These are phyloP conservation scores for Scaptodrosophila latifasciaeformis DNA, from an alignment of 2,888 invertebrate genomes.

Conservation along the genomic window DNA sequence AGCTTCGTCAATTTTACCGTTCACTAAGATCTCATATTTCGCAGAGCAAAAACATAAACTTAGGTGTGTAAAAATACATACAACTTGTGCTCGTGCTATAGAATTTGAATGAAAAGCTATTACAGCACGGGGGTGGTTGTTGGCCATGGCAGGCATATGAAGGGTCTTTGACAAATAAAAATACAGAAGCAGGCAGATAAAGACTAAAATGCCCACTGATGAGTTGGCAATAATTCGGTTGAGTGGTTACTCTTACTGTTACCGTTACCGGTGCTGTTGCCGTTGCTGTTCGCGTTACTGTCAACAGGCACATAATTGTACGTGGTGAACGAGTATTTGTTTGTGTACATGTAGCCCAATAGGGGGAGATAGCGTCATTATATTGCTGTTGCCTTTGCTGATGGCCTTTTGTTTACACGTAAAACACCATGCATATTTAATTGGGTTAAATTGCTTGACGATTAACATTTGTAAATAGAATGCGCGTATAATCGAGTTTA, in stretches of 20 bases:
- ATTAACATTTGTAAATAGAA: conserved; percentile 60
- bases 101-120: conserved; percentile 38
- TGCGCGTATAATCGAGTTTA: conserved; percentile 61
- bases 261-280: too few species aligned
- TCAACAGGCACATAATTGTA: conserved; percentile 62
- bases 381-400: conserved; percentile 31
- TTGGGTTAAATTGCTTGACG: conserved; percentile 63
- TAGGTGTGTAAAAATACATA: neutral
- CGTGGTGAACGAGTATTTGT: conserved; percentile 39
- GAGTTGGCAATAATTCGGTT: conserved; percentile 63
- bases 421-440: conserved; percentile 60
- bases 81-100: conserved; percentile 1
- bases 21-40: conserved; percentile 42
- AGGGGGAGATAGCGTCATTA: conserved; percentile 37
- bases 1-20: conserved; percentile 21
- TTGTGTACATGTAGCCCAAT: conserved; percentile 13
- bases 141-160: too few species aligned
- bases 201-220: conserved; percentile 61
- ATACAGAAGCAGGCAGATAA: conserved; percentile 39
- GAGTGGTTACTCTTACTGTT: too few species aligned
- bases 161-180: conserved; percentile 15
- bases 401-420: conserved; percentile 62
- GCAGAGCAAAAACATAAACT: conserved; percentile 13
- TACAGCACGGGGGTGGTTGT: conserved; percentile 27
- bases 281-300: too few species aligned